Evolutionary conservation across 2,888 invertebrate genomes (phyloP).

Genomic region (Drosophila barbarae): DNA sequence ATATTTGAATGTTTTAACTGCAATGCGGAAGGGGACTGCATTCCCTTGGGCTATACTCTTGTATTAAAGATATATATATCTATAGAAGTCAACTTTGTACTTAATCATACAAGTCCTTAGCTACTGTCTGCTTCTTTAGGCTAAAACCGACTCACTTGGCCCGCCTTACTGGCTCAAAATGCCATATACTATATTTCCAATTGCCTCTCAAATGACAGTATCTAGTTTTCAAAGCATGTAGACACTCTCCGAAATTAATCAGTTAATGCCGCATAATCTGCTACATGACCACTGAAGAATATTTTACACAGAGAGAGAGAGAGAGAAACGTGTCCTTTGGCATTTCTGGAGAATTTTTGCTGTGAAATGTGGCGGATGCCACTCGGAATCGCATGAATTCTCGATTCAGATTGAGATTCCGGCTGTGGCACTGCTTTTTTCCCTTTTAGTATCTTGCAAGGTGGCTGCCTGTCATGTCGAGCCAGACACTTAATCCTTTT

Average conservation of each 20-base stretch:
- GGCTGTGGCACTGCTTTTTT: constrained; percentile 1
- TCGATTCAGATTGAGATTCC: constrained; percentile 22
- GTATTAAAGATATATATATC: neutral
- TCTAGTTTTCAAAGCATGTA: constrained; percentile 6
- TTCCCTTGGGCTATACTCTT: neutral
- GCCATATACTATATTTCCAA: neutral
- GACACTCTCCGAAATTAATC: constrained; percentile 11
- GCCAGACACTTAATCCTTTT: constrained; percentile 43
- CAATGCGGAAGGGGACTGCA: neutral
- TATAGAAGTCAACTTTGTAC: no score
- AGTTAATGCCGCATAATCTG: constrained; percentile 16
- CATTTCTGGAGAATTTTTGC: constrained; percentile 1
- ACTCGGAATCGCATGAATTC: constrained; percentile 15
- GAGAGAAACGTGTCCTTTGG: neutral
- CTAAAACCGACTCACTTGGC: neutral
- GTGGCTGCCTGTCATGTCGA: constrained; percentile 24
- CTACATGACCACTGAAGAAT: constrained; percentile 1
- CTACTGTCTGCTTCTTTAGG: neutral
- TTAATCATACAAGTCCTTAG: neutral
- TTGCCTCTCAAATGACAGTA: neutral
- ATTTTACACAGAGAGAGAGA: neutral
- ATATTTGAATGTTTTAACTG: constrained; percentile 14
- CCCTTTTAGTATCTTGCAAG: neutral
- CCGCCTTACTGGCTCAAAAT: neutral
- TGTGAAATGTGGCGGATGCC: neutral